Percentiles rank a stretch among this genome's conserved stretches.
Conservation (phyloP, 1,140 invertebrate genomes). For the Marisa cornuarietis region DNA sequence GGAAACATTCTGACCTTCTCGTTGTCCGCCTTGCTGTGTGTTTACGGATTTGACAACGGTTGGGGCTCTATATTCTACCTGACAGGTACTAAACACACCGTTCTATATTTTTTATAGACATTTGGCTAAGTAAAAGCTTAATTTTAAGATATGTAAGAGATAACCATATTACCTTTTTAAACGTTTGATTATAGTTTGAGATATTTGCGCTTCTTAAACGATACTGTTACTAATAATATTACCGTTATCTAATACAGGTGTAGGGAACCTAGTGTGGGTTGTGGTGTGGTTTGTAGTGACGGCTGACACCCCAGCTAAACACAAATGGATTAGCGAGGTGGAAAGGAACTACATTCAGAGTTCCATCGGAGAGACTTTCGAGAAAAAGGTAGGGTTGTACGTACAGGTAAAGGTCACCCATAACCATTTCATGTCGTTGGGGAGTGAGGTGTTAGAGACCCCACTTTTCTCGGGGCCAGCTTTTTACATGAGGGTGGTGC, state of each 20-base stretch:
- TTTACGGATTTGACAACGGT: conserved; percentile 51
- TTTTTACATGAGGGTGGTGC: no score
- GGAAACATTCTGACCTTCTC: conserved; percentile 47
- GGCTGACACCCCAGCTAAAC: conserved; percentile 36
- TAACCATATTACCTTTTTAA: no score
- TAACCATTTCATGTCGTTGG: no score
- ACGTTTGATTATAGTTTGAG: no score
- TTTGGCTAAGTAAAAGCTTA: no score
- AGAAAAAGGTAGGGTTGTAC: conserved; percentile 28
- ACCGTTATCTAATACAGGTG: conserved; percentile 5
- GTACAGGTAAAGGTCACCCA: no score
- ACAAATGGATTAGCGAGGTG: conserved; percentile 33
- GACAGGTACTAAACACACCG: conserved; percentile 33
- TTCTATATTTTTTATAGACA: no score
- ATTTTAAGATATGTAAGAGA: no score
- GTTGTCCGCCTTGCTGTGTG: conserved; percentile 53
- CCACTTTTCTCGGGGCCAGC: no score
- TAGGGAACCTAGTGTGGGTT: conserved; percentile 31
- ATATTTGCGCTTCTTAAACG: no score
- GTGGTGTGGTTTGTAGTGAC: conserved; percentile 37
- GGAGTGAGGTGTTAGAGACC: no score
- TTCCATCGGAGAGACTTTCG: conserved; percentile 28
- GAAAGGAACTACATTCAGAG: conserved; percentile 42
- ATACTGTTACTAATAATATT: neutral
- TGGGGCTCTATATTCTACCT: conserved; percentile 60